Percentiles rank a stretch among this genome's conserved stretches.
These are phyloP conservation scores for Clinocottus analis DNA, from an alignment of 2,113 vertebrate species.

Conservation along the genomic window DNA sequence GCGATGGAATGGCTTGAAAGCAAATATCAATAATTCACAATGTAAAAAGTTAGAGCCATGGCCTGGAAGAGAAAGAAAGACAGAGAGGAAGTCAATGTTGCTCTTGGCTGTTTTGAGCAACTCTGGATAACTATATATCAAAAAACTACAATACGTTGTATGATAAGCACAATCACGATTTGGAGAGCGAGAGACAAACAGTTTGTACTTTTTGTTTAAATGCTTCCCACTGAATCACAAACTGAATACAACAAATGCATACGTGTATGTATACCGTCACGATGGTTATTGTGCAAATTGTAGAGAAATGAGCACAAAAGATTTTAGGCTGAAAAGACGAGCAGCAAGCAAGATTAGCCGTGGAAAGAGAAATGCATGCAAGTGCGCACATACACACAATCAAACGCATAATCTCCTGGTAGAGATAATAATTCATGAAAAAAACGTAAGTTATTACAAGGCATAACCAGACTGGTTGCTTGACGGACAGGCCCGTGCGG, in stretches of 20 bases:
- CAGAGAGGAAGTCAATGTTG: constrained; percentile 43
- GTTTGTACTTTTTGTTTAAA: constrained; percentile 29
- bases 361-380: background rate
- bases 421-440: background rate
- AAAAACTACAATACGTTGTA: constrained; percentile 15
- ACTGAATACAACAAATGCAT: background rate
- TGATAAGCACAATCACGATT: constrained; percentile 18
- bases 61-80: constrained; percentile 38
- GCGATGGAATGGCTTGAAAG: constrained; percentile 60
- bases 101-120: constrained; percentile 63
- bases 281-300: too few relatives aligned
- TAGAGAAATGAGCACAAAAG: too few relatives aligned
- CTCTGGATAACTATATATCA: constrained; percentile 63
- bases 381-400: background rate
- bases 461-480: background rate
- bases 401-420: background rate
- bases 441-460: background rate
- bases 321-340: too few relatives aligned
- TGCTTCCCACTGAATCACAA: background rate
- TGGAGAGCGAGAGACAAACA: constrained; percentile 2
- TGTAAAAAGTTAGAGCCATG: constrained; percentile 60
- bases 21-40: constrained; percentile 75
- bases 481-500: background rate
- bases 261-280: too few relatives aligned
- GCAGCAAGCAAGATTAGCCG: too few relatives aligned